A percentile compares a stretch with the other conserved stretches of the same genome.
phyloP scores from a whole-genome alignment of 1,140 invertebrate species.

The Probaryconus sp. region DNA sequence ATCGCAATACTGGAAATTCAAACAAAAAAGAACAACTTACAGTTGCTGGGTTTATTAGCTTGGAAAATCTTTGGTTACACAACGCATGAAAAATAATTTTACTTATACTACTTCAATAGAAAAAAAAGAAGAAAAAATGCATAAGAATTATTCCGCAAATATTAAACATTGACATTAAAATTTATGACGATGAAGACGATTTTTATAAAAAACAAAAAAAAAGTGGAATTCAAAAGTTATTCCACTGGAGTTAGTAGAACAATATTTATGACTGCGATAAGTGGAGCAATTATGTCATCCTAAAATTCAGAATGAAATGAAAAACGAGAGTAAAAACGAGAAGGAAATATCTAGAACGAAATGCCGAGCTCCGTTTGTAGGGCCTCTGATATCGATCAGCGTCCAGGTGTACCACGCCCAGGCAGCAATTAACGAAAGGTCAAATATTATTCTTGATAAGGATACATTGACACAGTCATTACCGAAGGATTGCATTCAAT shows the following conservation, averaged over 20 bases:
- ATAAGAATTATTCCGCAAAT: too few species aligned
- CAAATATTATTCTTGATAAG: conserved; percentile 27
- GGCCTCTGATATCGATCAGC: conserved; percentile 66
- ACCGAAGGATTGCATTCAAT: background rate
- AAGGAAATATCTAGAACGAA: conserved; percentile 35
- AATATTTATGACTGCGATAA: conserved; percentile 5
- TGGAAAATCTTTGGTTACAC: conserved; percentile 9
- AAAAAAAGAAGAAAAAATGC: conserved; percentile 11
- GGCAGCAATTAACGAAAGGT: conserved; percentile 66
- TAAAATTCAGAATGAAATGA: conserved; percentile 18
- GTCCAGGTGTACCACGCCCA: conserved; percentile 71
- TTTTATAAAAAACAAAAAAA: too few species aligned
- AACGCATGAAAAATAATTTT: conserved; percentile 23
- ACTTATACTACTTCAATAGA: conserved; percentile 3
- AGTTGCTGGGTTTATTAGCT: conserved; percentile 27
- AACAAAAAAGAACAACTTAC: too few species aligned
- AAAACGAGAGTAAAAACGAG: conserved; percentile 16
- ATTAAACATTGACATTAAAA: too few species aligned
- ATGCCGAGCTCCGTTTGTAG: conserved; percentile 49
- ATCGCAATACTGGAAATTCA: conserved; percentile 23
- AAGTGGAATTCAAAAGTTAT: background rate
- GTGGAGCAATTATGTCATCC: background rate
- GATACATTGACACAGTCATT: conserved; percentile 15
- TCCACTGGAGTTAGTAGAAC: too few species aligned
- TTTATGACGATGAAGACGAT: too few species aligned